A percentile compares a stretch with the other conserved stretches of the same genome.
These are phyloP conservation scores for Andrena camellia DNA, from an alignment of 2,888 invertebrate genomes.

Conservation along the genomic window DNA sequence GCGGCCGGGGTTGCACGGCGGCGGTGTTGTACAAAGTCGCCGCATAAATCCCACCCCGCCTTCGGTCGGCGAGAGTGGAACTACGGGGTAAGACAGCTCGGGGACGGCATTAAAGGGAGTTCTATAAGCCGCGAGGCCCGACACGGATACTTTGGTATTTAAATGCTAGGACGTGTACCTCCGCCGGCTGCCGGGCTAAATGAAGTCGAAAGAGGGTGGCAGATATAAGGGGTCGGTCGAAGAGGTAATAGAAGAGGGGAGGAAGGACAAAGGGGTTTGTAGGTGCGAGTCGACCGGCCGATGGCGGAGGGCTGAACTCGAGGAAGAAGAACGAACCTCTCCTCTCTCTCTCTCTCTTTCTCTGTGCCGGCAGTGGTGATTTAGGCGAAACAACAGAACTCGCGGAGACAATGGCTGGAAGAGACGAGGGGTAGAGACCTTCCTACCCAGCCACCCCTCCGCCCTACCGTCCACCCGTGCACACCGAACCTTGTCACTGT, in stretches of 20 bases:
- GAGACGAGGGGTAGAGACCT: slow-evolving; percentile 50
- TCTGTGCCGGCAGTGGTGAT: slow-evolving; percentile 70
- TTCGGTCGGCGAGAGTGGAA: slow-evolving; percentile 60
- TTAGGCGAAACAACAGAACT: slow-evolving; percentile 75
- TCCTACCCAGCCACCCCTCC: slow-evolving; percentile 29
- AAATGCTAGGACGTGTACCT: slow-evolving; percentile 77
- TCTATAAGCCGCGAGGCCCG: slow-evolving; percentile 68
- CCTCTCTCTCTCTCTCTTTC: no score
- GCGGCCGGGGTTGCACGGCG: slow-evolving; percentile 42
- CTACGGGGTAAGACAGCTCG: slow-evolving; percentile 69
- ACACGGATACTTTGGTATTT: slow-evolving; percentile 81
- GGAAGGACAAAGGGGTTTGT: slow-evolving; percentile 44
- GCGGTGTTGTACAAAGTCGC: slow-evolving; percentile 57
- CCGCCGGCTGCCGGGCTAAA: slow-evolving; percentile 67
- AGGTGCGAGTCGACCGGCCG: slow-evolving; percentile 48
- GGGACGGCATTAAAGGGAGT: slow-evolving; percentile 75
- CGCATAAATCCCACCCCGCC: slow-evolving; percentile 77
- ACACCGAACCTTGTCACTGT: slow-evolving; percentile 50
- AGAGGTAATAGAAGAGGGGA: slow-evolving; percentile 24
- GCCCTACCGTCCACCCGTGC: not conserved
- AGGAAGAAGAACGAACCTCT: slow-evolving; percentile 63
- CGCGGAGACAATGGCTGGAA: slow-evolving; percentile 70
- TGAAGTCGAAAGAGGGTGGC: slow-evolving; percentile 72
- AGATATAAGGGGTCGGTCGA: slow-evolving; percentile 12
- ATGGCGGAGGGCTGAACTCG: slow-evolving; percentile 64